Percentiles rank a stretch among this genome's conserved stretches.
Conservation (phyloP, 2,113 vertebrate genomes). For the Columba livia region DNA sequence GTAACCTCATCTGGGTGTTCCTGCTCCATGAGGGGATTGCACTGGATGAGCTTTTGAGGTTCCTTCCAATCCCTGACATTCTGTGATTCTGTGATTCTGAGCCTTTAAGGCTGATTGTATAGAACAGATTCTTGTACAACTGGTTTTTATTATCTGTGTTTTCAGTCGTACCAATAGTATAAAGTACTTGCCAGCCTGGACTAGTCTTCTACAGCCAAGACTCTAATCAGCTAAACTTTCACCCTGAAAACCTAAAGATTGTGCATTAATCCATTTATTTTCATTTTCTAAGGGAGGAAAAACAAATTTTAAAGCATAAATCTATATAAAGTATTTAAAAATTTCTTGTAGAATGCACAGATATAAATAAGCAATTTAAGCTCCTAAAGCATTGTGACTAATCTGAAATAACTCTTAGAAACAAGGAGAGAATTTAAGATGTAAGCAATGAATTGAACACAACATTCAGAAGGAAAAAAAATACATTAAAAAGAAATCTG, state of each 20-base stretch:
- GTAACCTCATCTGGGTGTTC: too few species aligned
- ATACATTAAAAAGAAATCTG: rapidly evolving
- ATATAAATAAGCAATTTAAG: background rate
- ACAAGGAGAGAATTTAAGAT: background rate
- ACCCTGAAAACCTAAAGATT: background rate
- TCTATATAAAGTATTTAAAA: background rate
- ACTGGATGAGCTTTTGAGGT: too few species aligned
- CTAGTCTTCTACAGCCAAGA: background rate
- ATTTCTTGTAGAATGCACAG: background rate
- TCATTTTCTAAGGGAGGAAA: background rate
- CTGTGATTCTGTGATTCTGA: background rate
- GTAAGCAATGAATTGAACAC: background rate
- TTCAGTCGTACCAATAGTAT: background rate
- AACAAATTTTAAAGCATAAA: background rate
- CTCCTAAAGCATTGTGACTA: background rate
- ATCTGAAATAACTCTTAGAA: background rate
- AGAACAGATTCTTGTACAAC: background rate
- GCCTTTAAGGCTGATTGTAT: background rate
- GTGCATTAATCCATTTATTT: background rate
- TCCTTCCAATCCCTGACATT: too few species aligned
- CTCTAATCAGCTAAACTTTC: background rate
- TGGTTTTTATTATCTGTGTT: background rate
- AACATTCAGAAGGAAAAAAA: background rate
- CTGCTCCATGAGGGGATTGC: too few species aligned
- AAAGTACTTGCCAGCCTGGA: background rate